phyloP scores from a whole-genome alignment of 2,113 vertebrate species.

The Eretmochelys imbricata region DNA sequence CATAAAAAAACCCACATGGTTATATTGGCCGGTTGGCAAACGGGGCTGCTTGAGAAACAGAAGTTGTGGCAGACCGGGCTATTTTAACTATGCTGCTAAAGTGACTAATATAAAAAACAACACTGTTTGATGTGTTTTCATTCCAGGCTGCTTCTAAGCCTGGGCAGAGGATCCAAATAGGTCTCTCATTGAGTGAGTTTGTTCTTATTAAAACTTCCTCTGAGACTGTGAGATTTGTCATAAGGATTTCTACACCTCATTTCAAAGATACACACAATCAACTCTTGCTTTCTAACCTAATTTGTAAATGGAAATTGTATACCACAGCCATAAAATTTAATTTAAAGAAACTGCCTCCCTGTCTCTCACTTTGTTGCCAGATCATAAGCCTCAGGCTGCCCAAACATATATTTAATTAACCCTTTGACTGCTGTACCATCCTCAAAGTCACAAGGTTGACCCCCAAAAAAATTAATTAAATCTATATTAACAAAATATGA shows the following conservation, averaged over 20 bases:
- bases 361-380: neutral
- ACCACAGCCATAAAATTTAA: neutral
- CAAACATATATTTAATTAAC: neutral
- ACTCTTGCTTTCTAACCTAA: neutral
- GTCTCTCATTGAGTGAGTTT: neutral
- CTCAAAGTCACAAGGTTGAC: neutral
- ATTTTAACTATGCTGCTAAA: constrained; percentile 26
- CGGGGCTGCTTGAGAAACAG: neutral
- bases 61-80: neutral
- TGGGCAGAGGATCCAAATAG: neutral
- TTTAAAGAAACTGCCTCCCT: neutral
- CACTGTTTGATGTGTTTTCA: constrained; percentile 3
- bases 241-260: neutral
- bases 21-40: neutral
- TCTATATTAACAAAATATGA: neutral
- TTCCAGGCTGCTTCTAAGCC: neutral
- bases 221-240: neutral
- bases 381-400: neutral
- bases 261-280: neutral
- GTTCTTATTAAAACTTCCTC: neutral
- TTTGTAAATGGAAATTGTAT: neutral
- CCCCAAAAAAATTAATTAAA: constrained; percentile 13
- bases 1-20: neutral
- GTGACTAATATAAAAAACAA: neutral
- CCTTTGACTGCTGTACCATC: neutral